A percentile compares a stretch with the other conserved stretches of the same genome.
Evolutionary conservation across 1,140 invertebrate species (phyloP).

Genomic region (Scaptomyza montana): DNA sequence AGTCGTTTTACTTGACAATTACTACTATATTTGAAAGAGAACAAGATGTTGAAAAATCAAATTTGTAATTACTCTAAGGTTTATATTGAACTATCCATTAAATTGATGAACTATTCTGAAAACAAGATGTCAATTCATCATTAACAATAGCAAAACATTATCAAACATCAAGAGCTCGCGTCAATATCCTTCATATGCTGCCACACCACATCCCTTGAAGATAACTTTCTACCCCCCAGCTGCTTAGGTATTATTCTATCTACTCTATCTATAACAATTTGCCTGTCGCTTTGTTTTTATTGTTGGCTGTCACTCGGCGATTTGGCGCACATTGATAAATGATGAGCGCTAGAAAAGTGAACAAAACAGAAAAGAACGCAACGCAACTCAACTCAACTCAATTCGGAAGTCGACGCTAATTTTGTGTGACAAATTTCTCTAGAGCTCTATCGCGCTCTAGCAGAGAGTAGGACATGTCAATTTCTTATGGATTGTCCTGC

Average conservation of each 20-base stretch:
- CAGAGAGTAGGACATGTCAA: conserved; percentile 50
- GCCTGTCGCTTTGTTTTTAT: conserved; percentile 62
- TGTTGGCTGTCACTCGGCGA: conserved; percentile 68
- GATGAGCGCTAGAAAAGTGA: conserved; percentile 37
- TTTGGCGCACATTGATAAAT: conserved; percentile 76
- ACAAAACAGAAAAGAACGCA: no score
- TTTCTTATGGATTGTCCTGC: conserved; percentile 45
- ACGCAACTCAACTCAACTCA: conserved; percentile 13
- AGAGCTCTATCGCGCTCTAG: background rate
- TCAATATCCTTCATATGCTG: no score
- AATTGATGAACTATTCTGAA: no score
- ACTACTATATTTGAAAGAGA: no score
- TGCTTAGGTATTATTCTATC: background rate
- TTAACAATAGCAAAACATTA: conserved; percentile 2
- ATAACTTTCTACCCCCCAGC: background rate
- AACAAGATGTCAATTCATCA: conserved; percentile 18
- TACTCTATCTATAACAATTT: conserved; percentile 12
- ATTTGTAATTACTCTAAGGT: no score
- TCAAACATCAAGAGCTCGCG: conserved; percentile 7
- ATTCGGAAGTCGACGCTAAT: conserved; percentile 56
- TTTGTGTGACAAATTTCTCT: conserved; percentile 69
- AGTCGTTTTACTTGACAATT: no score
- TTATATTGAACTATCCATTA: no score
- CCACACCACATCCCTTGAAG: conserved; percentile 2
- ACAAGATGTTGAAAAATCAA: no score